A percentile compares a stretch with the other conserved stretches of the same genome.
Evolutionary conservation across 2,888 invertebrate genomes (phyloP).

Genomic region (Harpalus rufipes): DNA sequence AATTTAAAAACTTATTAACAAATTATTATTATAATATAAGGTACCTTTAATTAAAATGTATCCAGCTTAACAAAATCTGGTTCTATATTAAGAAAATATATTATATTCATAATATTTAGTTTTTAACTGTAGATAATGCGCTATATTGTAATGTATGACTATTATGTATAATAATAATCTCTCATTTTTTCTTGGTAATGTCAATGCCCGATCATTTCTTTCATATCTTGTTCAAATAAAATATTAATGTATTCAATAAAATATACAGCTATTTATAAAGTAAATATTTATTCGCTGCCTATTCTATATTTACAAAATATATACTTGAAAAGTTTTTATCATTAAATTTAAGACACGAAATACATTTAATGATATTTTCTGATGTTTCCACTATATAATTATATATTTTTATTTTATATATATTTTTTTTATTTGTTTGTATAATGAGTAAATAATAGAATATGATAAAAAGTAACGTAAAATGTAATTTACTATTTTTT

Average conservation of each 20-base stretch:
- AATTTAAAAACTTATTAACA: no score
- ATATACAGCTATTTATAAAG: background rate
- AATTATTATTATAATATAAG: no score
- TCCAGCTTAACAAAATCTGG: background rate
- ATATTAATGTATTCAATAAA: conserved; percentile 23
- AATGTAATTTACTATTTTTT: conserved; percentile 1
- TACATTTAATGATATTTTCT: no score
- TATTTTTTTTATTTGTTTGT: background rate
- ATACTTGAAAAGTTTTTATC: no score
- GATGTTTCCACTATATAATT: no score
- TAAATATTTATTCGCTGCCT: conserved; percentile 13
- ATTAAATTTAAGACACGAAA: no score
- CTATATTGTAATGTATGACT: background rate
- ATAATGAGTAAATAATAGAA: background rate
- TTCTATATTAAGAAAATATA: background rate
- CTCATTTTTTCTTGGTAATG: conserved; percentile 34
- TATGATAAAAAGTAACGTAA: background rate
- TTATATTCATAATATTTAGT: background rate
- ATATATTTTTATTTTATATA: conserved; percentile 2
- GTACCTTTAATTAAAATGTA: no score
- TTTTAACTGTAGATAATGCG: background rate
- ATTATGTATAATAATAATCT: conserved; percentile 28
- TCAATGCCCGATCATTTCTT: conserved; percentile 24
- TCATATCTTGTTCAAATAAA: conserved; percentile 39
- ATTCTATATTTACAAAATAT: background rate